Evolutionary conservation across 2,797 vertebrate genomes (phyloP), one percentile per base, ranked within the genome.

Genomic region (Neosalanx taihuensis): DNA sequence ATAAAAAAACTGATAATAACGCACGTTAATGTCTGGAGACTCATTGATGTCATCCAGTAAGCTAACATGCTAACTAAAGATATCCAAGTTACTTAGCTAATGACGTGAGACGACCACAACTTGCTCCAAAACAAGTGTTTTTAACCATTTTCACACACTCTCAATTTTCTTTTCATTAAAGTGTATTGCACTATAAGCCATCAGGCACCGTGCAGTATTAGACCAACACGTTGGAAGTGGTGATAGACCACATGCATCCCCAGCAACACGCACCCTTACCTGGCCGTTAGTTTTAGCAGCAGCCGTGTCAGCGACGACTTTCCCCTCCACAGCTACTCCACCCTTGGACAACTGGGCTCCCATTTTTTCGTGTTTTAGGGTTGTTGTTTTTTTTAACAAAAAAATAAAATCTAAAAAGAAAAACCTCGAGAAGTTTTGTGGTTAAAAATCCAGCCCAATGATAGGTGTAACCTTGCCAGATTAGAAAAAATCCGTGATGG

Each of bases 281-380:
- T 96, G 95, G 86, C 95, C 95, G 83, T 95, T 96, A 85, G 94
- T 89, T 88, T 96, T 96, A 70, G 93, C 87, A 26, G 92, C 92
- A 74, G 90, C 90, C n/a, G 87, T 82, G 60, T 91, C 90, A 51
- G 88, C 92, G 71, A 86, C 90, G 56, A 84, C 92, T 74, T 92
- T 89, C 61, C 91, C 93, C 56, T 93, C 92, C 23, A 90, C 93
- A 81, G 90, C 86, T 85, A 92, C 94, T 89, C 92, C 94, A 88
- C 91, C 89, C 90, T 96, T 97, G 81, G 96, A 94, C 91, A 93
- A 91, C 80, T 94, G 93, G 88, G 93, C 93, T 83, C 96, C 96
- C 96, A 97, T 97, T 87, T 76, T 88, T 79, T 69, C 41, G 41
- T 46, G 41, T 65, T 73, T 82, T 58, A 69, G 63, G 29, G 73